Base-by-base conservation (phyloP, 2,888 invertebrate species). In the Sphaeridia pumilis region DNA sequence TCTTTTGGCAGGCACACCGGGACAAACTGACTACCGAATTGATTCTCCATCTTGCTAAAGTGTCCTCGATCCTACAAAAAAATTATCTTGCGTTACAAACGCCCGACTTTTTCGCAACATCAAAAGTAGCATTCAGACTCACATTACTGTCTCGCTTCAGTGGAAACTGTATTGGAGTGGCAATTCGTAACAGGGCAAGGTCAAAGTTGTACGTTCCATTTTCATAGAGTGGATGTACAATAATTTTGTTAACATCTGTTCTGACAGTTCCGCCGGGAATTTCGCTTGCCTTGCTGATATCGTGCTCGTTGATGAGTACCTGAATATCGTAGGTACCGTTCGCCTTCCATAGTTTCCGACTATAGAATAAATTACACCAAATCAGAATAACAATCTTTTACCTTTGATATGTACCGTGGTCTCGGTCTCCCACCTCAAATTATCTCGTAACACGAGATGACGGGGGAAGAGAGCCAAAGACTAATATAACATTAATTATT, bases 201-300 rank as follows among this genome's bases (percentile, higher is more conserved):
- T 63, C 63, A 46, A 48, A 59, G 46, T 59, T 44, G 35, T 58
- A 59, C 2, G 60, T 59, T 36, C 49, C 54, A 46, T 58, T 58
- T 43, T 63, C 57, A 49, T 63, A 63, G 12, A 55, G 25, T 10
- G 63, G 61, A 55, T 63, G 63, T 46, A 63, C 48, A 17, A 58
- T 53, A 3, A 63, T 53, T 52, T 49, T 41, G 26, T 51, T 49
- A 17, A 63, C 55, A 2, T 49, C 52, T 2, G 58, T 43, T 20
- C 48, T 17, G n/a, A 59, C 49, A 5, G 54, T 52, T n/a, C 58
- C 59, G 21, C 58, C 58, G 34, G 56, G 52, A n/a, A 56, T 53
- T 26, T 58, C 57, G 21, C 54, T 51, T 20, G 52, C 36, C 21
- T 54, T 50, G 36, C 53, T 59, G 14, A 60, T 55, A 44, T 63